Conservation (phyloP, 1,140 invertebrate species). For the Lanistes nyassanus region DNA sequence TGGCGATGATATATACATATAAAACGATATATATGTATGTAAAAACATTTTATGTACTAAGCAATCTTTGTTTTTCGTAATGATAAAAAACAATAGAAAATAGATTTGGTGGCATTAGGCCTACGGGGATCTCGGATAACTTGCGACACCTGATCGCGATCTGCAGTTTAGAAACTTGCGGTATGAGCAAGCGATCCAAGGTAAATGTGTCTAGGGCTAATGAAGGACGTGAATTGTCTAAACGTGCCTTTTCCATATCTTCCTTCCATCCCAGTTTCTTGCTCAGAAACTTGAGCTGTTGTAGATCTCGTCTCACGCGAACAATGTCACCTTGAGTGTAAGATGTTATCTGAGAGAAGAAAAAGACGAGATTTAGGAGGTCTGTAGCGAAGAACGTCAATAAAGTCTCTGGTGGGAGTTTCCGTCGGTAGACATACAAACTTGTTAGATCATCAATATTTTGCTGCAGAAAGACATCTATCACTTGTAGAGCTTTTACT, state of each 20-base stretch:
- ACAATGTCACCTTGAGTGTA: constrained; percentile 11
- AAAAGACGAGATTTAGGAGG: not conserved
- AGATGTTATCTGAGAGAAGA: constrained; percentile 8
- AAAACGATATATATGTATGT: not conserved
- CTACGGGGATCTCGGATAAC: too few species aligned
- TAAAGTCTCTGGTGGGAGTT: too few species aligned
- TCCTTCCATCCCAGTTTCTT: constrained; percentile 6
- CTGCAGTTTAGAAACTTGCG: not conserved
- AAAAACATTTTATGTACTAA: not conserved
- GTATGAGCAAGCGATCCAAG: too few species aligned
- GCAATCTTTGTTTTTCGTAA: not conserved
- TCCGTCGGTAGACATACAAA: too few species aligned
- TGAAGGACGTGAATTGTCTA: too few species aligned
- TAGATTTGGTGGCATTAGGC: too few species aligned
- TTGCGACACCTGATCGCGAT: too few species aligned
- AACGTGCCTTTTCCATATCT: not conserved
- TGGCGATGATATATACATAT: not conserved
- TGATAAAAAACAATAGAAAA: not conserved
- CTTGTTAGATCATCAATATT: not conserved
- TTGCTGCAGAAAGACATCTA: too few species aligned
- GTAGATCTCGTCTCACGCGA: constrained; percentile 4
- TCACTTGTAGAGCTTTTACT: too few species aligned
- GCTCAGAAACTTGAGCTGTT: constrained; percentile 9
- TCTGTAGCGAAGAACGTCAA: too few species aligned
- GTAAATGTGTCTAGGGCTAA: too few species aligned